These are phyloP conservation scores for Euborellia annulipes DNA, from an alignment of 1,140 invertebrate species.

Conservation along the genomic window DNA sequence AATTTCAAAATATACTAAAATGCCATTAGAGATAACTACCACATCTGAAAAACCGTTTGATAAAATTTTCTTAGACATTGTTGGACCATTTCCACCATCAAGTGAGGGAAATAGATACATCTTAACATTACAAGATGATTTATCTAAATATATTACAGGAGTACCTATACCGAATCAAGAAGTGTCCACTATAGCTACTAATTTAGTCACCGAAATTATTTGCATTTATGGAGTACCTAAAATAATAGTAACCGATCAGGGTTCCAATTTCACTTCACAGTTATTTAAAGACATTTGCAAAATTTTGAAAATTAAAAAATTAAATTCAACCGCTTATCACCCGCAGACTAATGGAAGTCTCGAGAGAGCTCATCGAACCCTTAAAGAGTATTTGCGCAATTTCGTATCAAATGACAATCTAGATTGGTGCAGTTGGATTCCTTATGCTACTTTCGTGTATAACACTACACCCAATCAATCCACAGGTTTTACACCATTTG, in stretches of 20 bases:
- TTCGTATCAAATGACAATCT: conserved; percentile 14
- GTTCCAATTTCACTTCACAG: conserved; percentile 16
- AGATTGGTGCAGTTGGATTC: conserved; percentile 23
- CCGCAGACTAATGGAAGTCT: conserved; percentile 19
- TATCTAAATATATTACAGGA: conserved; percentile 19
- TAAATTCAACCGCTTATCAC: conserved; percentile 16
- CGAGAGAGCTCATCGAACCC: conserved; percentile 16
- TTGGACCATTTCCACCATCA: conserved; percentile 18
- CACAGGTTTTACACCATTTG: conserved; percentile 20
- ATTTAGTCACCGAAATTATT: conserved; percentile 18
- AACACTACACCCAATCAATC: conserved; percentile 20
- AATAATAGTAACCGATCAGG: conserved; percentile 21
- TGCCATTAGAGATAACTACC: too few relatives aligned
- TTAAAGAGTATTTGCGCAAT: conserved; percentile 18
- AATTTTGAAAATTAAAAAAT: conserved; percentile 19
- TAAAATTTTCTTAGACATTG: conserved; percentile 17
- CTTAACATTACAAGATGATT: conserved; percentile 19
- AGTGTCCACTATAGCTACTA: conserved; percentile 15
- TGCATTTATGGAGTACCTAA: conserved; percentile 20
- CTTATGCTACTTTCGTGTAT: conserved; percentile 18
- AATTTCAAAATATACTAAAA: conserved; percentile 1
- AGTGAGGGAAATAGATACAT: conserved; percentile 19
- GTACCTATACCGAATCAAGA: conserved; percentile 15
- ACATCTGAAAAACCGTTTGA: conserved; percentile 12
- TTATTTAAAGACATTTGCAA: conserved; percentile 16